Evolutionary conservation across 2,797 vertebrate species (phyloP).

Genomic region (Coreius guichenoti): DNA sequence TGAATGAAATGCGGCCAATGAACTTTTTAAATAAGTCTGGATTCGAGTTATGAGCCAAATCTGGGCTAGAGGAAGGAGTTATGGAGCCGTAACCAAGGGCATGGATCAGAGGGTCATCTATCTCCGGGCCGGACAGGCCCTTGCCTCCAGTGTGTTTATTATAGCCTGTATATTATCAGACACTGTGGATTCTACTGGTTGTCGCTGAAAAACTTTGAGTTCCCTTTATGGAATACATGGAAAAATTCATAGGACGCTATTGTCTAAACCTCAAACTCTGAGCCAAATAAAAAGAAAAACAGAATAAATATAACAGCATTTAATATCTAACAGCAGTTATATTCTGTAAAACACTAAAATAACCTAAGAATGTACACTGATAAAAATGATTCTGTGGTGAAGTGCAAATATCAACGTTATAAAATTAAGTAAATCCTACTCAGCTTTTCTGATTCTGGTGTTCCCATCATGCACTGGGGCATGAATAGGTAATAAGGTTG

Average conservation of each 20-base stretch:
- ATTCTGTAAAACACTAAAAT: neutral
- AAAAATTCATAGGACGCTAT: conserved; percentile 25
- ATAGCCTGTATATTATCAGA: conserved; percentile 40
- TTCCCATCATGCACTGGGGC: too few species aligned
- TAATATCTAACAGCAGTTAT: neutral
- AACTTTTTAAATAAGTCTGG: conserved; percentile 50
- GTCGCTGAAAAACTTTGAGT: conserved; percentile 53
- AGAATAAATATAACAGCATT: conserved; percentile 22
- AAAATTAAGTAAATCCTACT: too few species aligned
- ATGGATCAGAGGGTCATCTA: conserved; percentile 59
- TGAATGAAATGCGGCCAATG: conserved; percentile 56
- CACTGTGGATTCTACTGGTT: conserved; percentile 21
- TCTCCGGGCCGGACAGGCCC: conserved; percentile 36
- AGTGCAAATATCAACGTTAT: too few species aligned
- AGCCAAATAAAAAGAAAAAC: conserved; percentile 6
- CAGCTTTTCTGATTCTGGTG: too few species aligned
- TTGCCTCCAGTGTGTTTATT: conserved; percentile 32
- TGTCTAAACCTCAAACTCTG: conserved; percentile 35
- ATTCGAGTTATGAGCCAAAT: conserved; percentile 55
- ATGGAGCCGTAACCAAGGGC: conserved; percentile 56
- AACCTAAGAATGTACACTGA: neutral
- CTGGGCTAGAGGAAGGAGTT: conserved; percentile 42
- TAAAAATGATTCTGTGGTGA: too few species aligned
- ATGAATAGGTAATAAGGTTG: too few species aligned
- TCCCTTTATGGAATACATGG: conserved; percentile 28